Base-by-base conservation (phyloP, 2,113 vertebrate genomes). In the Procavia capensis region DNA sequence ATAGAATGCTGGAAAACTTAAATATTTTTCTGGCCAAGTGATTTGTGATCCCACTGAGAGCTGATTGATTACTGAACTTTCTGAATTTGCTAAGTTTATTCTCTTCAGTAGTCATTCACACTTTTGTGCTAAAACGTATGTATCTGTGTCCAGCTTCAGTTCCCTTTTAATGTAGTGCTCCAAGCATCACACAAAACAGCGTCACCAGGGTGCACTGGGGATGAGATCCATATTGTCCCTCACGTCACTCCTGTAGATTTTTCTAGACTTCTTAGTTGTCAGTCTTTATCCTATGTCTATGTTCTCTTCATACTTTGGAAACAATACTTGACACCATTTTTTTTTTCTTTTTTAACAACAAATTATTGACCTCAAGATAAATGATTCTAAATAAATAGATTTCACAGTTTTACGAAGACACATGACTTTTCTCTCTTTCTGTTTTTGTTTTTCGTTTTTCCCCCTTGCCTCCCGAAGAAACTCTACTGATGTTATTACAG, bases 111-210 rank as follows among this genome's bases (percentile, higher is more conserved):
- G 11, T 19, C 41, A 6, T 41, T 83, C 34, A 16, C 57, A 36
- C 7, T 64, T 19, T 70, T 10, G 7, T 59, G 16, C 1, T 9
- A 22, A 39, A 31, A 47, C 19, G 16, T 50, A 36, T 41, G 27
- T 57, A 10, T 0, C 5, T 9, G 34, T 20, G 9, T 25, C 27
- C 19, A 29, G 6, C 27, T 31, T 1, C 4, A 14, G 19, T 24
- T 66, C 6, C 19, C 70, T 66, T 41, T 36, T 14, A 4, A 13
- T 41, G 17, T 5, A 22, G 3, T 57, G 7, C 2, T 78, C 13
- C 41, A 59, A 22, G 39, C 27, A 50, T 20, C 29, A 57, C 14
- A 22, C 6, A 34, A 59, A 57, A 39, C 27, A 68, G 59, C 9
- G 10, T 45, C 20, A 76, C 47, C 34, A 47, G 17, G 0, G 20